phyloP scores from a whole-genome alignment of 2,113 vertebrate genomes.

The Hiodon alosoides region DNA sequence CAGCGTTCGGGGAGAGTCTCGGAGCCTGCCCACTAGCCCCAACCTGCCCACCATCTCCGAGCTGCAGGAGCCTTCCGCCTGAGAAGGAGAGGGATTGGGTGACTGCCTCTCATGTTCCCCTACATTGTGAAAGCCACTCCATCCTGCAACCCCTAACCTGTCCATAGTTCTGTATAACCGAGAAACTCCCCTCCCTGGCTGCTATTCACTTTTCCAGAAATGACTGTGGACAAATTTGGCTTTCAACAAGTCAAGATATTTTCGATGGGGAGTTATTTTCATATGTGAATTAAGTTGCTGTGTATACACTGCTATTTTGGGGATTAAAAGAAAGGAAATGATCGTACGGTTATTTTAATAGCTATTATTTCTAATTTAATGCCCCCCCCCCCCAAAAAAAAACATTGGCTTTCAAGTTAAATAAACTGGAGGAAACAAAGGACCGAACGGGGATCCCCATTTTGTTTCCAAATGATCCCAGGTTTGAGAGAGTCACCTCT shows the following conservation, averaged over 20 bases:
- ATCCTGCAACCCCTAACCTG: not conserved
- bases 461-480: not conserved
- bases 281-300: not conserved
- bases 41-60: slow-evolving; percentile 62
- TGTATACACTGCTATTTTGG: not conserved
- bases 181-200: not conserved
- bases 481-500: too few relatives aligned
- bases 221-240: not conserved
- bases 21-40: slow-evolving; percentile 42
- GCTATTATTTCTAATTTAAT: not conserved
- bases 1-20: slow-evolving; percentile 48
- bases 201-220: not conserved
- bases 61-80: slow-evolving; percentile 39
- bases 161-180: not conserved
- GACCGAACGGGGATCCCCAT: not conserved
- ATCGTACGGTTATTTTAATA: not conserved
- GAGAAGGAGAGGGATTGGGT: slow-evolving; percentile 23
- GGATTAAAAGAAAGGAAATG: not conserved
- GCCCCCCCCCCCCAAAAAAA: not conserved
- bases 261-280: not conserved
- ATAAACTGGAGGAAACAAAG: too few relatives aligned
- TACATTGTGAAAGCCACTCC: not conserved
- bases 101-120: not conserved
- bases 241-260: slow-evolving; percentile 3
- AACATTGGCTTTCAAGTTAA: not conserved